Base-by-base conservation (phyloP, 2,797 vertebrate species). In the Simalia tracyae region DNA sequence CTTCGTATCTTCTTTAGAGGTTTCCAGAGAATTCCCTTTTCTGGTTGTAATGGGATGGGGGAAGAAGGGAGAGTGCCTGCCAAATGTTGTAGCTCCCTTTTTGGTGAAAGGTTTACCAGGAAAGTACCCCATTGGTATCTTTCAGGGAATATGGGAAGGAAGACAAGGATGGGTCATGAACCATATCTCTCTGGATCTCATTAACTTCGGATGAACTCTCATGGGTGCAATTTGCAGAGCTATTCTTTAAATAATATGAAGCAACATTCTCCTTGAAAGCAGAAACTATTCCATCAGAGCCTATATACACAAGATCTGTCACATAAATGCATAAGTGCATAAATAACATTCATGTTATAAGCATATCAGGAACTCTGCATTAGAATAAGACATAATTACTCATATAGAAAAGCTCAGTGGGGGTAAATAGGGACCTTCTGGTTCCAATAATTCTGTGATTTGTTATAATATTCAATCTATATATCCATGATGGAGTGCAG, bases 11-110 rank as follows among this genome's bases (percentile, higher is more conserved):
- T 93, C 89, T 93, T 95, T 94, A 57, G 0, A 66, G 11, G 17
- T 85, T 57, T 87, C 56, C 0, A 92, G 87, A 61, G 94, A 91
- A 59, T 95, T 94, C 93, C 94, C 95, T 76, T 15, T 0, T 46
- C 59, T 60, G 6, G 94, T 94, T 94, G 88, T 81, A 50, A 87
- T 72, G 87, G 54, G 56, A 68, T 72, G 28, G 72, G 28, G 19
- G 76, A 76, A 61, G 57, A 87, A 81, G 50, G 59, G 66, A 85
- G 22, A 66, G 50, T 68, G n/a, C 85, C 84, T 84, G 22, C 31
- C 17, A 24, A 90, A 84, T 60, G 46, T 15, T 63, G 84, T 28
- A 46, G 57, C 31, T 31, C 36, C 14, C 26, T 63, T 84, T 54
- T 76, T 26, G 19, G 36, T 54, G 57, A 36, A 28, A 90, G 4